A percentile compares a stretch with the other conserved stretches of the same genome.
Evolutionary conservation across 2,113 vertebrate genomes (phyloP).

Genomic region (Austrofundulus limnaeus): DNA sequence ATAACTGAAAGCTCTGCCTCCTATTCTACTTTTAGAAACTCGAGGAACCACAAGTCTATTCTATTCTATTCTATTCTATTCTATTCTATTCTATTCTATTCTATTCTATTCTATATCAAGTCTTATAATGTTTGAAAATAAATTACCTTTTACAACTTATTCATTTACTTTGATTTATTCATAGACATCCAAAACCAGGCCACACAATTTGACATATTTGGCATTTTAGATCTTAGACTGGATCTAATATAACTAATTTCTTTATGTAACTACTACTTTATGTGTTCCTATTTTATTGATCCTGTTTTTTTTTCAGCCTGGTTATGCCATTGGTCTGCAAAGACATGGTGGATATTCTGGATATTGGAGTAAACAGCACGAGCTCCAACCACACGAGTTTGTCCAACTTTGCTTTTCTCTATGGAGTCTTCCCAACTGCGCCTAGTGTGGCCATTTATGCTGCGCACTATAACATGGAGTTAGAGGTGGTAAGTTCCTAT

Average conservation of each 20-base stretch:
- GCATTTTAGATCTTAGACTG: background rate
- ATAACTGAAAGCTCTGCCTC: too few species aligned
- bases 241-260: background rate
- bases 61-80: too few species aligned
- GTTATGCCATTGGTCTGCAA: slow-evolving; percentile 94
- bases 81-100: too few species aligned
- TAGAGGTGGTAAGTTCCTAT: slow-evolving; percentile 89
- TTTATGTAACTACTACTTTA: too few species aligned
- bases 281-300: too few species aligned
- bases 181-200: background rate
- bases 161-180: background rate
- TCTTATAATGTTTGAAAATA: too few species aligned
- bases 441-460: slow-evolving; percentile 97
- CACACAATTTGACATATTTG: background rate
- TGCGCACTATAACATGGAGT: slow-evolving; percentile 94
- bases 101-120: too few species aligned
- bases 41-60: too few species aligned
- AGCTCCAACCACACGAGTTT: slow-evolving; percentile 90
- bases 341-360: slow-evolving; percentile 95
- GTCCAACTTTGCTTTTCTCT: slow-evolving; percentile 96
- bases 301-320: slow-evolving; percentile 75
- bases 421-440: slow-evolving; percentile 94
- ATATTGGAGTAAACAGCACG: slow-evolving; percentile 78
- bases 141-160: too few species aligned
- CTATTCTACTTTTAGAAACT: too few species aligned